Evolutionary conservation across 1,140 invertebrate species (phyloP).

Genomic region (Penaeus japonicus): DNA sequence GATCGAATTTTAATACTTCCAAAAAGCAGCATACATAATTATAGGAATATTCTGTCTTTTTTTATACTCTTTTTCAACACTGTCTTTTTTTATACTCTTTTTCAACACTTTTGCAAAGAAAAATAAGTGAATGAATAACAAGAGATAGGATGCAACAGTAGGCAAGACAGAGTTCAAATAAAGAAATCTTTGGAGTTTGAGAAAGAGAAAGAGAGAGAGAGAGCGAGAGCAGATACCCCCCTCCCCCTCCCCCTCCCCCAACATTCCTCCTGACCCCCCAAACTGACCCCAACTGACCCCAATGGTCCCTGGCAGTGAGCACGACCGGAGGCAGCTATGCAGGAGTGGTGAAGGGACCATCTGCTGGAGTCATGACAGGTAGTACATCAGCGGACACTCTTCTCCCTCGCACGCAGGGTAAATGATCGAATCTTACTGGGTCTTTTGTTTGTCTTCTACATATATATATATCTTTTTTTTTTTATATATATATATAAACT

Average conservation of each 20-base stretch:
- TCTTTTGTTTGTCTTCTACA: neutral
- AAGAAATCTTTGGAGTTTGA: too few species aligned
- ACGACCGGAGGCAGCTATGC: slow-evolving; percentile 71
- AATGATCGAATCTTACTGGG: slow-evolving; percentile 20
- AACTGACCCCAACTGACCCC: neutral
- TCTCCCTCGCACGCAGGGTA: slow-evolving; percentile 17
- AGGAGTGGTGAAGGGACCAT: slow-evolving; percentile 77
- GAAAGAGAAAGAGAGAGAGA: too few species aligned
- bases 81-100: too few species aligned
- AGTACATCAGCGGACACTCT: slow-evolving; percentile 63
- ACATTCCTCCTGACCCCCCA: slow-evolving; percentile 11
- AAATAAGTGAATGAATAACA: too few species aligned
- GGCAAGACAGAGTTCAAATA: too few species aligned
- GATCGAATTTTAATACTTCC: too few species aligned
- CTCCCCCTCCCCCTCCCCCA: neutral
- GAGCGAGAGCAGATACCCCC: neutral
- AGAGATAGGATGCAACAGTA: too few species aligned
- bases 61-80: too few species aligned
- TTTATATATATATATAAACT: neutral
- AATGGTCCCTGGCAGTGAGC: slow-evolving; percentile 55
- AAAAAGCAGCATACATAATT: too few species aligned
- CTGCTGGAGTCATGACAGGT: slow-evolving; percentile 78
- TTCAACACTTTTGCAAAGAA: too few species aligned
- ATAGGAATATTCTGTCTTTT: too few species aligned
- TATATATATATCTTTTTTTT: neutral